Evolutionary conservation across 2,113 vertebrate genomes (phyloP), one percentile per base, ranked within the genome.

Genomic region (Cynocephalus volans): DNA sequence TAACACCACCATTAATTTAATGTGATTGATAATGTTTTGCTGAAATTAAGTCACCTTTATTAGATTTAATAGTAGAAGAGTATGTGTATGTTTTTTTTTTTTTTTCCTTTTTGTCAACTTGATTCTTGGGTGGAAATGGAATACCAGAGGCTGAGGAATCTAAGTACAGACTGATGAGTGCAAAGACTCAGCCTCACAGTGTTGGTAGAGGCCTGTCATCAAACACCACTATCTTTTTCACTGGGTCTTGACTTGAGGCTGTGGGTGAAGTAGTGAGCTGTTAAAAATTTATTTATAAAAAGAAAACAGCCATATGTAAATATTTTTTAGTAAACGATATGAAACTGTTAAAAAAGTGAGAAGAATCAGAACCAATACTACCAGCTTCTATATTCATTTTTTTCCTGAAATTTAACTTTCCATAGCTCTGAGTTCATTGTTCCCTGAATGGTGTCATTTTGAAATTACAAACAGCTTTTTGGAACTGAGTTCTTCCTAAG

Each of bases 21-120:
- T 97, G 79, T 87, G 90, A 97, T 96, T 96, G 87, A 95, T 87
- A 33, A 95, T 92, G 64, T 81, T 88, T 70, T 76, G 21, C 84
- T 90, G 72, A 95, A 96, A 93, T 85, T 79, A 65, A 95, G 60
- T 93, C 79, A 79, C 79, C 17, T 23, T 86, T 96, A 86, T 76
- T 97, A 45, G 69, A 93, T 92, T 93, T 97, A 96, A 76, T 72
- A 92, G 79, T 90, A 36, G 45, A 65, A 96, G 80, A 69, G 67
- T 79, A 58, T 19, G 65, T 60, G 12, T 96, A 17, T 79, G 24
- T 75, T 80, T 94, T 90, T 90, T 75, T 80, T 94, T 90, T 90
- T 12, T 67, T 83, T 94, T 92, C 60, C 8, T 73, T 92, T 94
- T 80, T 84, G 31, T 70, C 54, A 14, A 10, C 45, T 92, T 95